Base-by-base conservation (phyloP, 2,888 invertebrate genomes). In the Steinernema scapterisci region DNA sequence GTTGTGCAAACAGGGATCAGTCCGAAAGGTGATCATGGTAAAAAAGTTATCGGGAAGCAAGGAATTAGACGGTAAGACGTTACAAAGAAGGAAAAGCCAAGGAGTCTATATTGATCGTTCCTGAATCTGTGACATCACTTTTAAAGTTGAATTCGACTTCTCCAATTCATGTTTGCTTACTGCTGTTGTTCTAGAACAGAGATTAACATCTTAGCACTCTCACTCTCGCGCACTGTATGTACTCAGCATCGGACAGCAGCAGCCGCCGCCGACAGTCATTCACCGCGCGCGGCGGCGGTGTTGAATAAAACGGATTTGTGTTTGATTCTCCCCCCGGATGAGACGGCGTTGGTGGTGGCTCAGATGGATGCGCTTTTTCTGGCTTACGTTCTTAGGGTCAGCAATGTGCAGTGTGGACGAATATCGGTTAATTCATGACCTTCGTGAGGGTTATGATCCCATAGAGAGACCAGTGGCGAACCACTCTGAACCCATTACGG, bases 381-480 rank as follows among this genome's bases (percentile, higher is more conserved):
- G 27, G 63, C 21, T 38, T 11, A 3, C 25, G n/a, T 23, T 54
- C 27, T 43, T 16, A 19, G 21, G 46, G 11, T 38, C 6, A 11
- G 1, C 31, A 23, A 43, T 31, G 19, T 70, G 54, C 3, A 78
- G 78, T 23, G 79, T 76, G 21, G 79, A 79, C 38, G 80, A 80
- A 54, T 80, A 75, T 44, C 78, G 80, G 6, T 63, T 80, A 16
- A 38, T 80, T 6, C 76, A 78, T 48, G 79, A 78, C 38, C 71
- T 78, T n/a, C 21, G 52, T 16, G 56, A 80, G 25, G 74, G 72
- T 21, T 85, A 85, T 72, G 83, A 85, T 72, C 77, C 81, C 0
- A 75, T 84, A 11, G 85, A 85, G 72, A 73, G 85, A 9, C 85
- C 85, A 1, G 82, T 84, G 16, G 54, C 75, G 21, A 79, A 84